Evolutionary conservation across 2,113 vertebrate genomes (phyloP), one percentile per base, ranked within the genome.

Genomic region (Esox niger): DNA sequence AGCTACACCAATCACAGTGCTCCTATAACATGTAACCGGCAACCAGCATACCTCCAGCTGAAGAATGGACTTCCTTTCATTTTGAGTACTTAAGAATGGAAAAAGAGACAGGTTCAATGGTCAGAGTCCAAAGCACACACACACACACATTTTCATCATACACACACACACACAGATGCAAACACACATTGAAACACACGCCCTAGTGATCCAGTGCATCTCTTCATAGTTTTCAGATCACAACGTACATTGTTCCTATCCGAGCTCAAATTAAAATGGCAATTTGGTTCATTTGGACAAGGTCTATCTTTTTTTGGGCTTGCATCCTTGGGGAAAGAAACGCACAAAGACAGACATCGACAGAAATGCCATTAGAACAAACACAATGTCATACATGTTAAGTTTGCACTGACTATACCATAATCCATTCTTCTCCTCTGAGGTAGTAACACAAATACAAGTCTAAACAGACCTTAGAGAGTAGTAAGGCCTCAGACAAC

Each of bases 41-140:
- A 87, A 82, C 80, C 86, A 87, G 80, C 87, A 81, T 89, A 90
- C 89, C 89, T 90, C 83, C 87, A 84, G 77, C 82, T 85, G 85
- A 76, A 84, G 87, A 86, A 84, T 77, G 84, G 83, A 74, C 77
- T 85, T 88, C 86, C 86, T 87, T 89, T 91, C 89, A 91, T 87
- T 90, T 89, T 88, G 89, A 88, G 79, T 84, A 91, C 88, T 91
- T 86, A 43, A 85, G 82, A 88, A 87, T 66, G 80, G 79, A 85
- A 81, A 66, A 77, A 88, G 72, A 87, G 64, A 88, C 70, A 87
- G 64, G 70, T 86, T 86, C 76, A 79, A 75, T 84, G 60, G 29
- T 69, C 75, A 32, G 27, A 66, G 11, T 59, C 55, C 31, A 52
- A 43, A 72, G 54, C 54, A 79, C 64, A 71, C 49, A 64, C 73